A percentile compares a stretch with the other conserved stretches of the same genome.
Evolutionary conservation across 2,113 vertebrate species (phyloP).

Genomic region (Pteronura brasiliensis): DNA sequence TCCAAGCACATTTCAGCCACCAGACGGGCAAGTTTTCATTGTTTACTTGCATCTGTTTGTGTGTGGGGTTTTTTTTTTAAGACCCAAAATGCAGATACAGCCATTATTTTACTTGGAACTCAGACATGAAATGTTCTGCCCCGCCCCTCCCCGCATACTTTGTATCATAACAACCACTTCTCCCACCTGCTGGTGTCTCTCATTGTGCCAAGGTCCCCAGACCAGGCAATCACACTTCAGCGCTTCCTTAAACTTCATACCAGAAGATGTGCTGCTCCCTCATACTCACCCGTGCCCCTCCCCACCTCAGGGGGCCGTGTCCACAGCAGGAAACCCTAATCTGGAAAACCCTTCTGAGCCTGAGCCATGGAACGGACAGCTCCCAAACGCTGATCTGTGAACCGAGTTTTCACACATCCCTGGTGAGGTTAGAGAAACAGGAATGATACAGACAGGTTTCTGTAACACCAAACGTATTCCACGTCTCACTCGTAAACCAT

Average conservation of each 20-base stretch:
- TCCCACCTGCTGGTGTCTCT: neutral
- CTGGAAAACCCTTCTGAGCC: neutral
- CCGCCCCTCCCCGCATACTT: neutral
- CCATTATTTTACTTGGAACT: neutral
- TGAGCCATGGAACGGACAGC: rapidly evolving
- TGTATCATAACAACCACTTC: neutral
- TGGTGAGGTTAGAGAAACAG: neutral
- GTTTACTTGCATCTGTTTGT: neutral
- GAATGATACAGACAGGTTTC: neutral
- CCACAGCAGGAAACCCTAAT: neutral
- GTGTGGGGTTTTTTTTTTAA: neutral
- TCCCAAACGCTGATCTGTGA: neutral
- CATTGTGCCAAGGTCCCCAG: neutral
- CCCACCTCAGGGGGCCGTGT: neutral
- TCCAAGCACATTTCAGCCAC: neutral
- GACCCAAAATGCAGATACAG: neutral
- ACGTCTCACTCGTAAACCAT: neutral
- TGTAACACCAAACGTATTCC: neutral
- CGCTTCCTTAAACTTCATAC: neutral
- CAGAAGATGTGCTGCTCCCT: neutral
- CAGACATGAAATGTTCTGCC: neutral
- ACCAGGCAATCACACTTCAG: neutral
- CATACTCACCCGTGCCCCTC: rapidly evolving
- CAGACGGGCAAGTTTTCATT: neutral
- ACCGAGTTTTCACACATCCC: neutral